Conservation (phyloP, 2,113 vertebrate species). For the Microcebus lehilahytsara region DNA sequence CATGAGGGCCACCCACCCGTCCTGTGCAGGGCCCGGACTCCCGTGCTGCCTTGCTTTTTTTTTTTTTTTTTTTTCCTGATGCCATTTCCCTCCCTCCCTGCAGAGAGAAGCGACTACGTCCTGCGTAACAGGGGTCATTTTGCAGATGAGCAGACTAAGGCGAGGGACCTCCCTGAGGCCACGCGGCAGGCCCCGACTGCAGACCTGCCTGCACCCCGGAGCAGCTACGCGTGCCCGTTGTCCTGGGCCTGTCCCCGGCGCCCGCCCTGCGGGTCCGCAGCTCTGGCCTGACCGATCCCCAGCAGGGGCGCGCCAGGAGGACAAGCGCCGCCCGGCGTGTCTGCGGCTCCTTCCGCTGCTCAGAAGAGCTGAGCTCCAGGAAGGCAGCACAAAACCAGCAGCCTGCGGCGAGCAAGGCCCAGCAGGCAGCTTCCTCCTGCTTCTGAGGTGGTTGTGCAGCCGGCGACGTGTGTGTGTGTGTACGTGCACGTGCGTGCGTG, state of each 20-base stretch:
- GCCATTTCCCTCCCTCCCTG: neutral
- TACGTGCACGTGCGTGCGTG: rapidly evolving
- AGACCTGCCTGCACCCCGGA: neutral
- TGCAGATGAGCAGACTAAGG: neutral
- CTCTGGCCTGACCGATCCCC: neutral
- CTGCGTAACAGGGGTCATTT: neutral
- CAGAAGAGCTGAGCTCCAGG: neutral
- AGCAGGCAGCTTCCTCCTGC: neutral
- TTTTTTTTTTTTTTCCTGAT: neutral
- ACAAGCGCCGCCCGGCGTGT: rapidly evolving
- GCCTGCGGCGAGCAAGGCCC: neutral
- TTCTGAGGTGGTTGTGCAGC: neutral
- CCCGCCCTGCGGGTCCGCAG: neutral
- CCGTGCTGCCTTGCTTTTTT: no score
- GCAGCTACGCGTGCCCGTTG: rapidly evolving
- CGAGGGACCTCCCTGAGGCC: neutral
- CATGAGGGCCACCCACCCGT: neutral
- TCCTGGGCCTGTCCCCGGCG: neutral
- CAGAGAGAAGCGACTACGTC: neutral
- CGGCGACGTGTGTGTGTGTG: no score
- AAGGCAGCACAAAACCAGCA: neutral
- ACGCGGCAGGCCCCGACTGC: neutral
- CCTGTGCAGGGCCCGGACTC: no score
- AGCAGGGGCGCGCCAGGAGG: neutral
- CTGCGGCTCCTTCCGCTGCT: neutral